Conservation (phyloP, 2,797 vertebrate species). For the Mus spretus region DNA sequence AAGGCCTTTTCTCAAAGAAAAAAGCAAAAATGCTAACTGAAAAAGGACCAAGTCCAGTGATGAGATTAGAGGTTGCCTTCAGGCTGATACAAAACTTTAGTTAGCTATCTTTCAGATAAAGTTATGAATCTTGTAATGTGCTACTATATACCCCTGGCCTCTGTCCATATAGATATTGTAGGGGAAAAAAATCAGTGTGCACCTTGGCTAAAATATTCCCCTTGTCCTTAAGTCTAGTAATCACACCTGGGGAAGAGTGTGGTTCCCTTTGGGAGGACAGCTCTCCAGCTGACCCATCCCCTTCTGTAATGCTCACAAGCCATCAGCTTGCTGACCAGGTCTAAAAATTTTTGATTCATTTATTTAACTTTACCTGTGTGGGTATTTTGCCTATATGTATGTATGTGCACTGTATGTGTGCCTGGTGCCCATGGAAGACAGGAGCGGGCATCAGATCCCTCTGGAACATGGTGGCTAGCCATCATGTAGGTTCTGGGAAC, state of each 20-base stretch:
- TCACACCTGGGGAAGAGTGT: background rate
- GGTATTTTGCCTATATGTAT: background rate
- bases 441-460: background rate
- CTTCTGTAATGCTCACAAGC: background rate
- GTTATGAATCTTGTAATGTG: slow-evolving; percentile 8
- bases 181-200: slow-evolving; percentile 24
- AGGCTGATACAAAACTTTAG: slow-evolving; percentile 18
- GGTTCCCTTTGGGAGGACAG: background rate
- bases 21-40: slow-evolving; percentile 18
- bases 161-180: background rate
- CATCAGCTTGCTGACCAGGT: background rate
- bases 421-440: background rate
- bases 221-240: slow-evolving; percentile 49
- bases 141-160: background rate
- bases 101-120: background rate
- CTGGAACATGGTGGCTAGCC: background rate
- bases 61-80: background rate
- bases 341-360: background rate
- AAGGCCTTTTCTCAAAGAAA: background rate
- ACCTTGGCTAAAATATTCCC: slow-evolving; percentile 33
- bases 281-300: background rate
- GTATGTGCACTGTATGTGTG: background rate
- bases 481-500: background rate
- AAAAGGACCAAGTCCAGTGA: background rate
- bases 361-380: background rate